A percentile compares a stretch with the other conserved stretches of the same genome.
These are phyloP conservation scores for Parnassius glacialis DNA, from an alignment of 2,888 invertebrate species.

Conservation along the genomic window DNA sequence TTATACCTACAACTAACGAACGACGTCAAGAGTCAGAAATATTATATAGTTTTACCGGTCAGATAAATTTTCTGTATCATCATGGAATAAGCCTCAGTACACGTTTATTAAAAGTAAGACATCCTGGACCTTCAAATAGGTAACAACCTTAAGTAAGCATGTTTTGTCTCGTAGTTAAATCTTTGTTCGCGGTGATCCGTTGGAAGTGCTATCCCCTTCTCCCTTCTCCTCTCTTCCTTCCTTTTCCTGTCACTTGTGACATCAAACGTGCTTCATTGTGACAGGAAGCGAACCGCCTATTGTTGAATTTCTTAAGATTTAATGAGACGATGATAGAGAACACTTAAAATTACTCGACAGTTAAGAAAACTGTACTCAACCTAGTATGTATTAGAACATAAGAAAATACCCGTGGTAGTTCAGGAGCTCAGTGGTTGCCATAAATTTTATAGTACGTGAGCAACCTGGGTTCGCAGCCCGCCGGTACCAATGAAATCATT, in stretches of 20 bases:
- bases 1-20: no score
- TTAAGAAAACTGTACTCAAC: background rate
- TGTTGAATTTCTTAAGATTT: conserved; percentile 22
- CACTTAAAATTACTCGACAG: conserved; percentile 6
- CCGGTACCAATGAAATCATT: no score
- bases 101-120: conserved; percentile 25
- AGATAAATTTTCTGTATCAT: no score
- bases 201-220: conserved; percentile 31
- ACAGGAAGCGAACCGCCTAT: conserved; percentile 25
- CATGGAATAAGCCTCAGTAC: no score
- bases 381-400: no score
- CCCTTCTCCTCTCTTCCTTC: conserved; percentile 27
- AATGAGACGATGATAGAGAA: conserved; percentile 19
- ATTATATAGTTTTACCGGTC: no score
- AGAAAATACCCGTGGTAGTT: no score
- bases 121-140: conserved; percentile 53
- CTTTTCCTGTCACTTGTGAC: conserved; percentile 52
- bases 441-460: no score
- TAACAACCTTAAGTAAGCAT: conserved; percentile 62
- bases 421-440: no score
- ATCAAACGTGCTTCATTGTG: conserved; percentile 50
- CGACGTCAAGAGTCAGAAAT: no score
- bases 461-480: no score
- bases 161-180: conserved; percentile 71
- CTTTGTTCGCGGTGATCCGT: conserved; percentile 61